phyloP scores from a whole-genome alignment of 1,140 invertebrate species.

The Bombus soroeensis region DNA sequence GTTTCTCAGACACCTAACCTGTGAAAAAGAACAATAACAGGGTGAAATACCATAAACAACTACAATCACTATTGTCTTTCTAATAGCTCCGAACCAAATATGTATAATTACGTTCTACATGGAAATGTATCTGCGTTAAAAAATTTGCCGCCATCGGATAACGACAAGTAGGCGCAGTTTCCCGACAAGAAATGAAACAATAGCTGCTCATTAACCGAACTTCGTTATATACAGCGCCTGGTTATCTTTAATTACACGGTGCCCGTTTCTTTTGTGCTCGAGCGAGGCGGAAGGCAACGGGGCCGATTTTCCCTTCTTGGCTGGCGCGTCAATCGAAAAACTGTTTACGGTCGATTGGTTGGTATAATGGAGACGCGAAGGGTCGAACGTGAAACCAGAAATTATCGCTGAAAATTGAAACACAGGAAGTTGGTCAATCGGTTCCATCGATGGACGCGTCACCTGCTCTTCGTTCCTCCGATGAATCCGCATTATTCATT shows the following conservation, averaged over 20 bases:
- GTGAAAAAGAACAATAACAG: background rate
- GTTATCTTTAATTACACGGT: constrained; percentile 55
- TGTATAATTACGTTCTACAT: background rate
- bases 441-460: constrained; percentile 21
- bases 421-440: constrained; percentile 41
- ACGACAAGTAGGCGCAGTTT: background rate
- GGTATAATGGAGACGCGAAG: constrained; percentile 55
- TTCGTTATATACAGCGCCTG: constrained; percentile 43
- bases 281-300: background rate
- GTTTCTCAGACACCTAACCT: background rate
- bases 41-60: background rate
- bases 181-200: constrained; percentile 8
- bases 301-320: constrained; percentile 30
- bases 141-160: background rate
- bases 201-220: constrained; percentile 35
- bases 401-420: constrained; percentile 44
- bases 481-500: constrained; percentile 20
- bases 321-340: constrained; percentile 46
- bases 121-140: background rate
- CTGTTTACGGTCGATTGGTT: constrained; percentile 61
- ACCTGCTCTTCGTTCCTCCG: background rate
- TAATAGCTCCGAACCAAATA: background rate
- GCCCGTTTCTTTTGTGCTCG: constrained; percentile 32
- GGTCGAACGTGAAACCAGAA: constrained; percentile 27
- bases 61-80: background rate